Evolutionary conservation across 2,888 invertebrate species (phyloP), one percentile per base, ranked within the genome.

Genomic region (Phrixothrix hirtus): DNA sequence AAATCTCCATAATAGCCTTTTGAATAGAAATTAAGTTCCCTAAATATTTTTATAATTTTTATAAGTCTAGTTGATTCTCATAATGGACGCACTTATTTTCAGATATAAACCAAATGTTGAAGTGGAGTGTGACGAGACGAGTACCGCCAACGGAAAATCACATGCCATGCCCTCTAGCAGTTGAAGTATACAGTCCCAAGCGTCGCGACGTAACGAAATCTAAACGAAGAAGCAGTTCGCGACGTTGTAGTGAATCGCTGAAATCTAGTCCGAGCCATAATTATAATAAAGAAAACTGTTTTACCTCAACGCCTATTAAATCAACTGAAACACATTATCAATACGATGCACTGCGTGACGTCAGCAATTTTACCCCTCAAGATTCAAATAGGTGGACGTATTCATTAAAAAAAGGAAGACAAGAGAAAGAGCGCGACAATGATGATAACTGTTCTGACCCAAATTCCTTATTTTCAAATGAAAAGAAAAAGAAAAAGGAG

Each of bases 291-390:
- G 83, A 83, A 57, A 83, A 83, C 61, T 81, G 80, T 60, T 83
- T 77, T 56, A 82, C 79, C 65, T 82, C 83, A 58, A 82, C 82
- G 1, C 82, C 81, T 14, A 81, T 81, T 49, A 83, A 82, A 69
- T 69, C 71, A 9, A 50, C 64, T 4, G 67, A 77, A 14, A 67
- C 67, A 29, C 55, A 61, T 38, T 59, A 62, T 36, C 67, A 63
- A 27, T 25, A 25, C 32, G 81, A 81, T 58, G 77, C 78, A 6
- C 71, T 83, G 0, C 79, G 82, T 70, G 83, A 84, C 66, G 81
- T 83, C 5, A 83, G 83, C 63, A 84, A 83, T 63, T 76, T 83
- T n/a, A 83, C 83, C 1, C 82, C 83, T 1, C 81, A 59, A 32
- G 55, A 62, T 21, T 38, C 38, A 10, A 57, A 55, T 44, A 52